These are phyloP conservation scores for Hylaea fasciaria DNA, from an alignment of 2,888 invertebrate species.

Conservation along the genomic window DNA sequence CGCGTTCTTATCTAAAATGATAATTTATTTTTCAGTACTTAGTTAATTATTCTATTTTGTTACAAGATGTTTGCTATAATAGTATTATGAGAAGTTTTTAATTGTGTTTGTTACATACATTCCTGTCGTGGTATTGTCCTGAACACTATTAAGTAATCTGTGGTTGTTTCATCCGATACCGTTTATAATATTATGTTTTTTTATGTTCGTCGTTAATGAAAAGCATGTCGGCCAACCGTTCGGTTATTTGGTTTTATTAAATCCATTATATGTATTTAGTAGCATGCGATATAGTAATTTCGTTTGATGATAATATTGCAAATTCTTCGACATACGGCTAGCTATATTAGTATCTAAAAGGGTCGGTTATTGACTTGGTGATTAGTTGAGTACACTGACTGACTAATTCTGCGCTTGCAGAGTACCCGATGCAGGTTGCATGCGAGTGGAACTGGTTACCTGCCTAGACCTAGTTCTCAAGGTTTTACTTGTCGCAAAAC, in stretches of 20 bases:
- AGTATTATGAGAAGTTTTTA: too few species aligned
- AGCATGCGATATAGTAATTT: constrained; percentile 20
- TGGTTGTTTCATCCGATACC: background rate
- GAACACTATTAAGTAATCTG: too few species aligned
- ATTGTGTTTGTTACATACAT: too few species aligned
- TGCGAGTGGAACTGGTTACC: constrained; percentile 44
- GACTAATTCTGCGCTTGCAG: constrained; percentile 25
- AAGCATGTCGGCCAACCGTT: constrained; percentile 10
- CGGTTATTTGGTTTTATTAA: constrained; percentile 14
- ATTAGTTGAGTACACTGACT: constrained; percentile 24
- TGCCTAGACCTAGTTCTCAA: constrained; percentile 58
- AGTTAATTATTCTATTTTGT: too few species aligned
- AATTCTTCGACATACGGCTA: constrained; percentile 9
- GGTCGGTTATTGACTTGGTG: constrained; percentile 6
- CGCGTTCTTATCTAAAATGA: background rate
- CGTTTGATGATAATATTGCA: constrained; percentile 12
- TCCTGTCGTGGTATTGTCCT: background rate
- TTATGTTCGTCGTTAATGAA: background rate
- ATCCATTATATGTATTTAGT: background rate
- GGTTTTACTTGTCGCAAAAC: constrained; percentile 37
- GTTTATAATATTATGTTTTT: background rate
- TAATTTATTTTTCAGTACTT: too few species aligned
- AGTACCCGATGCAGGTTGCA: constrained; percentile 37
- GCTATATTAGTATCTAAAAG: constrained; percentile 8
- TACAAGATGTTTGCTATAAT: too few species aligned